These are phyloP conservation scores for Opisthocomus hoazin DNA, from an alignment of 2,113 vertebrate species.

Conservation along the genomic window DNA sequence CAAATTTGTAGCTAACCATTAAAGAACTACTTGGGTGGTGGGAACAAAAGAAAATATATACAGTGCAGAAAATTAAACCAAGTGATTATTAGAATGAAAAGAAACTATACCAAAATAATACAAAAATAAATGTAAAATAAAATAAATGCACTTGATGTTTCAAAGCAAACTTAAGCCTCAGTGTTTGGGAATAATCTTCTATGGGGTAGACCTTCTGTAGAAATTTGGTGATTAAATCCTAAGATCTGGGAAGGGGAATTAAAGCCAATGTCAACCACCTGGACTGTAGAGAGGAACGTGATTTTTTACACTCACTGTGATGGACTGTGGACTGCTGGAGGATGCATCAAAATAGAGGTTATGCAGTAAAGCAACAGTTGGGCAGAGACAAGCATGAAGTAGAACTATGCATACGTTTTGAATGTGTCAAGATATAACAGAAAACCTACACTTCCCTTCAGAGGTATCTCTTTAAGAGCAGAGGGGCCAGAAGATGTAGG, in stretches of 20 bases:
- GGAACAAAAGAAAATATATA: constrained; percentile 29
- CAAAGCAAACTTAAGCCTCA: neutral
- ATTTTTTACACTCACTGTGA: neutral
- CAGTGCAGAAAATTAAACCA: constrained; percentile 1
- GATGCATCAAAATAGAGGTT: neutral
- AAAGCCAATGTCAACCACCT: neutral
- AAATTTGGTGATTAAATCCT: neutral
- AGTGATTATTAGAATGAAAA: neutral
- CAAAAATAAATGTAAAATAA: neutral
- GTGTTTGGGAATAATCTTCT: neutral
- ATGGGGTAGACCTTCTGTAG: neutral
- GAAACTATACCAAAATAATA: neutral
- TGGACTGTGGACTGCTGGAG: neutral
- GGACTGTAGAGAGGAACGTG: neutral
- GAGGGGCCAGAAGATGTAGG: neutral
- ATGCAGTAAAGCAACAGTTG: neutral
- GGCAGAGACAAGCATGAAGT: neutral
- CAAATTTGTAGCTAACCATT: constrained; percentile 47
- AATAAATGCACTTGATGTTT: neutral
- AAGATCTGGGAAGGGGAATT: neutral
- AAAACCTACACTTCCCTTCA: neutral
- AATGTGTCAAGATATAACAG: neutral
- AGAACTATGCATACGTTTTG: neutral
- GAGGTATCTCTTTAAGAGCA: neutral
- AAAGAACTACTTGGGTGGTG: neutral